These are phyloP conservation scores for Xestia ashworthii DNA, from an alignment of 2,888 invertebrate species.

Conservation along the genomic window DNA sequence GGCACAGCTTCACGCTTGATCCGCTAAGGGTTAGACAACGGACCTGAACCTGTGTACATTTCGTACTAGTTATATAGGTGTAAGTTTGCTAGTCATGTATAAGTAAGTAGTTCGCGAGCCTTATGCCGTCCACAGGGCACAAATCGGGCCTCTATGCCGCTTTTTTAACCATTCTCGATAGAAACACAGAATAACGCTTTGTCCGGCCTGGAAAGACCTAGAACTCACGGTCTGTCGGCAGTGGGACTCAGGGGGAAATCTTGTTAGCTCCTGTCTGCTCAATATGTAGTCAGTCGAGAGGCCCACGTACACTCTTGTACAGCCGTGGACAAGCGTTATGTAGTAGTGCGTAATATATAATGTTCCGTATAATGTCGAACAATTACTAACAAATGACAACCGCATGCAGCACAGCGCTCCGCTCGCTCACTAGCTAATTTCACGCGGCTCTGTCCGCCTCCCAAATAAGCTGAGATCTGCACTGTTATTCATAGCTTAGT, in stretches of 20 bases:
- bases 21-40: background rate
- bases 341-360: background rate
- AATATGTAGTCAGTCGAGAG: background rate
- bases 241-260: background rate
- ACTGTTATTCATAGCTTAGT: constrained; percentile 71
- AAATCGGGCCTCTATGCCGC: background rate
- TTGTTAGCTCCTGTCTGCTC: background rate
- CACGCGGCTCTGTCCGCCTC: constrained; percentile 69
- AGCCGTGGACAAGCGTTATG: too few relatives aligned
- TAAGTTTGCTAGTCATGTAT: background rate
- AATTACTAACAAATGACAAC: background rate
- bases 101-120: background rate
- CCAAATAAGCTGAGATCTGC: constrained; percentile 70
- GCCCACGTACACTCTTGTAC: background rate
- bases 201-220: background rate
- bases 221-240: background rate
- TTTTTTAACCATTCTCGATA: background rate
- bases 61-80: background rate
- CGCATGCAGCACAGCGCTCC: background rate
- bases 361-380: background rate
- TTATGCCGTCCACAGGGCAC: too few relatives aligned
- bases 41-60: background rate
- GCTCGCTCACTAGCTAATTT: constrained; percentile 67
- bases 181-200: background rate
- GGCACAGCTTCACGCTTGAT: background rate